Conservation (phyloP, 2,797 vertebrate species). For the Crax fasciolata region DNA sequence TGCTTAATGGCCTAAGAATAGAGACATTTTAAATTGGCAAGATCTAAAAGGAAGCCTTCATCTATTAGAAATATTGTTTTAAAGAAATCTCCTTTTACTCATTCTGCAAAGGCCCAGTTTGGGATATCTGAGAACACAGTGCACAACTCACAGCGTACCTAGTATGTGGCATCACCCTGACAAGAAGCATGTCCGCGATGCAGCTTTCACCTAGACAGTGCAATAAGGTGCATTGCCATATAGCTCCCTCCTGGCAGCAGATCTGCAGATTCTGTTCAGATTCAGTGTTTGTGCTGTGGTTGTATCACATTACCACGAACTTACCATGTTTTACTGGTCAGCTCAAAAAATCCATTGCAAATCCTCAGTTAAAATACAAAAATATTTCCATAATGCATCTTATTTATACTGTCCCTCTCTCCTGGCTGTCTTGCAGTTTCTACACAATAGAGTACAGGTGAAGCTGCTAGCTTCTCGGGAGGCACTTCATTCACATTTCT, state of each 20-base stretch:
- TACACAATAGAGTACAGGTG: rapidly evolving
- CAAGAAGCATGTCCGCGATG: rapidly evolving
- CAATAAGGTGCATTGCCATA: not conserved
- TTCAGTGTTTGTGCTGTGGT: not conserved
- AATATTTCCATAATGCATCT: not conserved
- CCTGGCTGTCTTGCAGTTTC: not conserved
- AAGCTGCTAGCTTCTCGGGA: not conserved
- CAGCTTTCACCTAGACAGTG: not conserved
- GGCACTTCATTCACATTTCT: not conserved
- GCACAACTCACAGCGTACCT: not conserved
- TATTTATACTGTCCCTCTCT: not conserved
- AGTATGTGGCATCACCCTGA: rapidly evolving
- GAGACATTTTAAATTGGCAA: not conserved
- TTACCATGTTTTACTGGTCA: not conserved
- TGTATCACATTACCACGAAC: not conserved
- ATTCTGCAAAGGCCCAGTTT: not conserved
- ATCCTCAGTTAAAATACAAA: not conserved
- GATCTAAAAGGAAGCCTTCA: not conserved
- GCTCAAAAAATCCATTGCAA: not conserved
- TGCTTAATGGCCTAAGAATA: not conserved
- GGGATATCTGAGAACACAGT: not conserved
- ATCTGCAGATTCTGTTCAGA: not conserved
- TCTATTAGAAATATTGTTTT: not conserved
- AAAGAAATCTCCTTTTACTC: not conserved
- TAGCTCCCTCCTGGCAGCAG: not conserved